Conservation (phyloP, 2,113 vertebrate species). For the Nettapus auritus region DNA sequence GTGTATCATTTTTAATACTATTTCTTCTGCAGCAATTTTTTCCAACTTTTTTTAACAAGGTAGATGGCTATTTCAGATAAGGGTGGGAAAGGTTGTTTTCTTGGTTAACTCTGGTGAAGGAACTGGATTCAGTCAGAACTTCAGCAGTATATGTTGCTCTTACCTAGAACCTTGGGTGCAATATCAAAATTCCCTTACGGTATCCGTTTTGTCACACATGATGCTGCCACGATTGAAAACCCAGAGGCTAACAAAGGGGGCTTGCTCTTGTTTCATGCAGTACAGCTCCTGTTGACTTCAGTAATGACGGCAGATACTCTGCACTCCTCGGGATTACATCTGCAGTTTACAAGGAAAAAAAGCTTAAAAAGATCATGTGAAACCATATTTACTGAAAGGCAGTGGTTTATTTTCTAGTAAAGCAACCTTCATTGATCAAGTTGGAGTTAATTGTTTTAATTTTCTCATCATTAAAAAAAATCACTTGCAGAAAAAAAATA, state of each 20-base stretch:
- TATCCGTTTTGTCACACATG: neutral
- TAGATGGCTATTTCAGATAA: neutral
- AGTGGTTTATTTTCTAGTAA: slow-evolving; percentile 29
- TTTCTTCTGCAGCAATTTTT: neutral
- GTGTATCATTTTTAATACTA: neutral
- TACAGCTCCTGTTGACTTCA: neutral
- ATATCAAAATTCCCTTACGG: neutral
- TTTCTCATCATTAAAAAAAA: neutral
- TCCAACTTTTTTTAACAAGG: neutral
- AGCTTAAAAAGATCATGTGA: neutral
- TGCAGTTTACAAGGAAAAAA: neutral
- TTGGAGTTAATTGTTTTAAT: neutral
- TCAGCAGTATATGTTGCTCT: neutral
- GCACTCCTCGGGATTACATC: slow-evolving; percentile 27
- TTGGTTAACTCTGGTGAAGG: neutral
- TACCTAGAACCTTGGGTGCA: neutral
- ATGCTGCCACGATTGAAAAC: neutral
- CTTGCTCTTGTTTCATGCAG: neutral
- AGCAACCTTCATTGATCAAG: neutral
- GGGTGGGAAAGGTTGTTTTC: neutral
- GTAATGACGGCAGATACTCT: neutral
- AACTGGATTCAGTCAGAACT: neutral
- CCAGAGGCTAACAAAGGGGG: neutral
- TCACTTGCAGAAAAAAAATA: neutral
- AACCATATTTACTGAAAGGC: slow-evolving; percentile 4